Evolutionary conservation across 2,113 vertebrate genomes (phyloP), one percentile per base, ranked within the genome.

Genomic region (Psittacula cyanocephala): DNA sequence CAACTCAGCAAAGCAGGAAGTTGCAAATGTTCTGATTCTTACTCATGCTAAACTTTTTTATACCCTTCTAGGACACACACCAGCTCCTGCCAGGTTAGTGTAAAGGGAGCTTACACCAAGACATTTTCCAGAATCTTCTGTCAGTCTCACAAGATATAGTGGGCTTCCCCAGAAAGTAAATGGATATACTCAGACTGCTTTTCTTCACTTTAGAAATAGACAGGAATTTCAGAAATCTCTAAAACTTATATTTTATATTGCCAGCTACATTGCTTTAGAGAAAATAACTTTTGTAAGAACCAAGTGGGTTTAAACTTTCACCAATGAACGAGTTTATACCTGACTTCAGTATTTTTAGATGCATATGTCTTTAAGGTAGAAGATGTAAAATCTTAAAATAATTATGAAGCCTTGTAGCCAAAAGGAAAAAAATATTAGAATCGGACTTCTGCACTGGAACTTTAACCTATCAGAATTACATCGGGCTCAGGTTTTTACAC

Each of bases 391-490:
- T 91, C 90, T 94, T 85, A 82, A 92, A 88, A 92, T 94, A 96
- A 96, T 91, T 93, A 91, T 62, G 82, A 89, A 92, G 60, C 50
- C n/a, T 92, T 87, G 35, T 77, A 82, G 94, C 86, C 95, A 93
- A 93, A 94, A 81, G 86, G 70, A 7, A 83, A 88, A 88, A 94
- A 88, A 67, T 27, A 96, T 81, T 91, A 91, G 86, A 96, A 79
- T 85, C 0, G 5, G 91, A 75, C 68, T 94, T 93, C 85, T 89
- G 74, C 68, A 76, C 18, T 84, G 77, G 92, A 92, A 95, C 41
- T 93, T 91, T 89, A 93, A 92, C 94, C 77, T 89, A 91, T 93
- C 81, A 87, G 94, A 94, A 97, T 95, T 97, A 63, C 85, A 97
- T 96, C 87, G 76, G 89, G 80, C 80, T 96, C 70, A 74, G 76